Evolutionary conservation across 2,113 vertebrate species (phyloP).

Genomic region (Narcine bancroftii): DNA sequence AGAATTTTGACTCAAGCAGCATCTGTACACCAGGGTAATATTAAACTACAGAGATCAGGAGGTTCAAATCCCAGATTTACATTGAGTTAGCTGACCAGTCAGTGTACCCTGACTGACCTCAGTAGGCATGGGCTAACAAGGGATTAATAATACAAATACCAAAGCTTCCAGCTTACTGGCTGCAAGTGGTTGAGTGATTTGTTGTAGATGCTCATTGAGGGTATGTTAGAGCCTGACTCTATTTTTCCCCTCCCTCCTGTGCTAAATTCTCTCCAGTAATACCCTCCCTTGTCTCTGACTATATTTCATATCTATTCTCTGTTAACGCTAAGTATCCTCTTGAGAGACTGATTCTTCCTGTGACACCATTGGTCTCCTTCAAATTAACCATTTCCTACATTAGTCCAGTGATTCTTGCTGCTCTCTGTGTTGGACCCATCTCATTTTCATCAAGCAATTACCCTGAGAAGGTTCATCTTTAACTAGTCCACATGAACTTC

Average conservation of each 20-base stretch:
- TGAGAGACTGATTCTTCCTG: background rate
- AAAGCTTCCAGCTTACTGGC: background rate
- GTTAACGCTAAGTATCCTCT: background rate
- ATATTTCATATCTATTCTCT: background rate
- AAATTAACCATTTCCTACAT: background rate
- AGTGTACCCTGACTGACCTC: background rate
- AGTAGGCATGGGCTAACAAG: background rate
- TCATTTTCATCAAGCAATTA: background rate
- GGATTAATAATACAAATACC: background rate
- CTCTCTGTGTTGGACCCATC: background rate
- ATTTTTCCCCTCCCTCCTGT: background rate
- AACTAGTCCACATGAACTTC: background rate
- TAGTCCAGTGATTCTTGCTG: background rate
- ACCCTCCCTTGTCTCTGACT: background rate
- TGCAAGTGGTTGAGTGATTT: background rate
- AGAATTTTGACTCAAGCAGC: background rate
- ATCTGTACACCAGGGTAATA: background rate
- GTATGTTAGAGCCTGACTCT: background rate
- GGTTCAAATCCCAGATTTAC: background rate
- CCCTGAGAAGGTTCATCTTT: background rate
- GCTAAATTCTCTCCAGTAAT: background rate
- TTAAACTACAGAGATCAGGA: background rate
- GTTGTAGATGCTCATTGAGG: background rate
- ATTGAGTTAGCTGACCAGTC: background rate
- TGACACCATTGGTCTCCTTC: background rate